These are phyloP conservation scores for Cerceris rybyensis DNA, from an alignment of 2,888 invertebrate genomes.

Conservation along the genomic window DNA sequence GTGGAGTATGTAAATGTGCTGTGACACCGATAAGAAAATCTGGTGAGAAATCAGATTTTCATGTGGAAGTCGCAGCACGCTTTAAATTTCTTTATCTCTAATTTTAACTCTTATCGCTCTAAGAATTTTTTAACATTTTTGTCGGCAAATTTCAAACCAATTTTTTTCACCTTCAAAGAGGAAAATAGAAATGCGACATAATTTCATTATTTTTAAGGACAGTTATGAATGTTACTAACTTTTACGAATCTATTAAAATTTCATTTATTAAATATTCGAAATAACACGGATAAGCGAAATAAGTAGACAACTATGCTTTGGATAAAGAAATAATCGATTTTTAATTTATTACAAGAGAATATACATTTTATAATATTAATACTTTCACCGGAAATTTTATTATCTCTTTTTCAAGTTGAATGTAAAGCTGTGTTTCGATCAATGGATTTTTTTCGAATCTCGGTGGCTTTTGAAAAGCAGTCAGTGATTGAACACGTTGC, in stretches of 20 bases:
- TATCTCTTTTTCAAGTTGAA: background rate
- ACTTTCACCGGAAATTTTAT: background rate
- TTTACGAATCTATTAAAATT: conserved; percentile 14
- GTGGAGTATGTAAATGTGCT: no score
- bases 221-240: no score
- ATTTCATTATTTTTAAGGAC: no score
- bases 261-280: conserved; percentile 7
- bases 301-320: conserved; percentile 12
- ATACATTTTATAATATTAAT: background rate
- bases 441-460: background rate
- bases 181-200: no score
- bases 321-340: conserved; percentile 14
- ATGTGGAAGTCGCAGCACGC: no score
- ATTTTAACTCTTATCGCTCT: no score
- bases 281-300: background rate
- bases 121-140: no score
- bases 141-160: no score
- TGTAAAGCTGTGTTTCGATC: background rate
- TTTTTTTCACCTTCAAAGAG: no score
- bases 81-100: no score
- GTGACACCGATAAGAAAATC: no score
- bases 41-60: no score
- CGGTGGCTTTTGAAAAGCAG: background rate
- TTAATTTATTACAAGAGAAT: background rate
- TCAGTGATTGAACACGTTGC: conserved; percentile 19